Conservation (phyloP, 2,888 invertebrate genomes). For the Notodonta ziczac region DNA sequence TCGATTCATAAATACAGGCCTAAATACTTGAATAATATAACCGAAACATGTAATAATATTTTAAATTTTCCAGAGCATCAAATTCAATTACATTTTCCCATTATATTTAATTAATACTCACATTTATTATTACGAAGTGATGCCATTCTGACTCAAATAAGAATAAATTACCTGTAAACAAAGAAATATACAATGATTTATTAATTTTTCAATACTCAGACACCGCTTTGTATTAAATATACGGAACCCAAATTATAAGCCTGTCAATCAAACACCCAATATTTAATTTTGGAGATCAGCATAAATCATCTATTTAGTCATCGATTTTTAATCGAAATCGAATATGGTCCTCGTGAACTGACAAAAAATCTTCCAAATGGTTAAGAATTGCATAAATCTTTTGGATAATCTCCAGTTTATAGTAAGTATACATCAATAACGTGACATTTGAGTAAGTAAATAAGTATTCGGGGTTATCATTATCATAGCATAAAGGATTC, state of each 20-base stretch:
- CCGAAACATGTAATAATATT: no score
- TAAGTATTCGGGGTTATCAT: not conserved
- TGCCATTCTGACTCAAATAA: not conserved
- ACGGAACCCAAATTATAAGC: slow-evolving; percentile 23
- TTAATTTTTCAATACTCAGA: slow-evolving; percentile 12
- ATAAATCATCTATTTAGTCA: not conserved
- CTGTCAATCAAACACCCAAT: slow-evolving; percentile 40
- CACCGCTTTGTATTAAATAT: not conserved
- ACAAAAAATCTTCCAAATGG: no score
- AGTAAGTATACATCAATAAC: not conserved
- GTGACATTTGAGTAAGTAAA: no score
- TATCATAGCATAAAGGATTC: not conserved
- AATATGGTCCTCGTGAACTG: no score
- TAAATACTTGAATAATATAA: no score
- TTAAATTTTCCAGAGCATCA: no score
- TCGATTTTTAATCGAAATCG: no score
- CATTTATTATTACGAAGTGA: not conserved
- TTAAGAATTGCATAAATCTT: no score
- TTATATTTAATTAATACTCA: not conserved
- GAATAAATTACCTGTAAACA: slow-evolving; percentile 50
- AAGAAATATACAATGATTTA: slow-evolving; percentile 28
- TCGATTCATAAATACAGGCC: no score
- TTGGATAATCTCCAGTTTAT: no score
- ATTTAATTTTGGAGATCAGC: slow-evolving; percentile 10
- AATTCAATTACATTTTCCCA: no score